These are phyloP conservation scores for Hirudinaria manillensis DNA, from an alignment of 2,888 invertebrate genomes.

Conservation along the genomic window DNA sequence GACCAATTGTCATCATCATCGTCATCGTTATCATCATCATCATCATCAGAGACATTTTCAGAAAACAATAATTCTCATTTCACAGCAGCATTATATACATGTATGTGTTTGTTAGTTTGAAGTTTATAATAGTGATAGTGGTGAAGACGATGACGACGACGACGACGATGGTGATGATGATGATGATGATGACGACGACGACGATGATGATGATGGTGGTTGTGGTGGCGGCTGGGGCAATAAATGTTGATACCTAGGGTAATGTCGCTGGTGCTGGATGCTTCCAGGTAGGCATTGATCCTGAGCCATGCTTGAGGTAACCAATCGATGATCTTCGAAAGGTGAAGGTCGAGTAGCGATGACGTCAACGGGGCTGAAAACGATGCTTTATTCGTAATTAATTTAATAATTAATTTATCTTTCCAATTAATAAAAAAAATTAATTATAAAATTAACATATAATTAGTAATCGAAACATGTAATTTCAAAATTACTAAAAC, in stretches of 20 bases:
- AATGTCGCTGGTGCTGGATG: slow-evolving; percentile 89
- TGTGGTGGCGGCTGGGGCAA: background rate
- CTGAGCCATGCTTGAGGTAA: slow-evolving; percentile 89
- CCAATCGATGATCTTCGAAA: slow-evolving; percentile 73
- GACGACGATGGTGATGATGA: slow-evolving; percentile 11
- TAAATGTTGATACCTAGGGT: slow-evolving; percentile 67
- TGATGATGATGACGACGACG: slow-evolving; percentile 8
- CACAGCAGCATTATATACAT: background rate
- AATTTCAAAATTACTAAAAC: background rate
- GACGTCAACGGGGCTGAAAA: background rate
- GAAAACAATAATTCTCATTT: background rate
- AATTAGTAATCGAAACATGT: background rate
- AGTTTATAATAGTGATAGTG: slow-evolving; percentile 10
- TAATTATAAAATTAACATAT: background rate
- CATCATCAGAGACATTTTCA: background rate
- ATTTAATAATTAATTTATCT: background rate
- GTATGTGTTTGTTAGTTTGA: background rate
- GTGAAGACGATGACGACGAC: background rate
- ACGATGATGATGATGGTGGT: background rate
- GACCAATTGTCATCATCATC: background rate
- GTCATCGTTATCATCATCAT: background rate
- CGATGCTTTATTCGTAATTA: background rate
- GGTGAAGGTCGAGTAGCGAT: slow-evolving; percentile 41
- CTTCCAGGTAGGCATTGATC: slow-evolving; percentile 87
- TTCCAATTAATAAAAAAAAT: background rate